A percentile compares a stretch with the other conserved stretches of the same genome.
phyloP scores from a whole-genome alignment of 2,888 invertebrate genomes.

The Sepiola atlantica region DNA sequence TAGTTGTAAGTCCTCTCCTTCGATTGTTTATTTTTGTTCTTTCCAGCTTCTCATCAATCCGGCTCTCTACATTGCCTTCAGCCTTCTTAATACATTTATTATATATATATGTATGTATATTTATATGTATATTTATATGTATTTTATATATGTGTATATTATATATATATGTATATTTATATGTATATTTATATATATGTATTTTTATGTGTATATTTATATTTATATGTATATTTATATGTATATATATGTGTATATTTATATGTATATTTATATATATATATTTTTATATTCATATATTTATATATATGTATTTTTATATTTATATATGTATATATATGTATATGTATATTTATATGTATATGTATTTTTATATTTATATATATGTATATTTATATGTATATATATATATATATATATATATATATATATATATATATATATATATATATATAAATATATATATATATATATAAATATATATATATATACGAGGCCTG shows the following conservation, averaged over 20 bases:
- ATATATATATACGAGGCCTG: background rate
- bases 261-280: background rate
- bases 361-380: background rate
- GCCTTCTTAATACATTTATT: too few relatives aligned
- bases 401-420: conserved; percentile 16
- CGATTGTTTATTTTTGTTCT: too few relatives aligned
- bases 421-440: conserved; percentile 1
- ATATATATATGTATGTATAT: conserved; percentile 6
- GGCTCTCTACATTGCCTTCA: too few relatives aligned
- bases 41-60: too few relatives aligned
- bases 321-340: background rate
- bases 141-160: background rate
- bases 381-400: background rate
- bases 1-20: too few relatives aligned
- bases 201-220: background rate
- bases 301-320: background rate
- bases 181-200: background rate
- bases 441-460: background rate
- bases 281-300: background rate
- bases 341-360: background rate
- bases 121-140: background rate
- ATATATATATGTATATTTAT: background rate
- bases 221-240: background rate
- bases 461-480: background rate
- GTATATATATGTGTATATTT: background rate